Conservation (phyloP, 2,888 invertebrate genomes). For the Nipponacmea schrenckii region DNA sequence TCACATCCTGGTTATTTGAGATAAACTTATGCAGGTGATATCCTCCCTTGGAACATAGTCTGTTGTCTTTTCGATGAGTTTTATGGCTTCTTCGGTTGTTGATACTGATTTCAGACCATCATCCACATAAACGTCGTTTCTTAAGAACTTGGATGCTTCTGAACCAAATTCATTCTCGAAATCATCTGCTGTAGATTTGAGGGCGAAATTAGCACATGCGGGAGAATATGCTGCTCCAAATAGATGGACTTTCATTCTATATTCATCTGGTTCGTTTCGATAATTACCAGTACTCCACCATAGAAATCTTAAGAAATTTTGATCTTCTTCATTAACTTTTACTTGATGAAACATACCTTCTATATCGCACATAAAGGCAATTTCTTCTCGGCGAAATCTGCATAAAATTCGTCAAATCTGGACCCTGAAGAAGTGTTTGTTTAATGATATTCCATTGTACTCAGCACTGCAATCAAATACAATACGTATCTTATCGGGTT, state of each 20-base stretch:
- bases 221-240: constrained; percentile 5
- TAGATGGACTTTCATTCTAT: constrained; percentile 12
- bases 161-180: neutral
- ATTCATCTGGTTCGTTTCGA: neutral
- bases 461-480: too few relatives aligned
- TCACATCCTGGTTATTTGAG: constrained; percentile 16
- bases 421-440: constrained; percentile 31
- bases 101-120: constrained; percentile 28
- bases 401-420: constrained; percentile 38
- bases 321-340: constrained; percentile 23
- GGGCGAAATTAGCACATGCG: constrained; percentile 4
- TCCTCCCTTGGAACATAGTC: constrained; percentile 15
- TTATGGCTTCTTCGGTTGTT: constrained; percentile 13
- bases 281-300: constrained; percentile 26
- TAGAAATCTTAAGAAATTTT: constrained; percentile 29
- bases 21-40: constrained; percentile 21
- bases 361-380: constrained; percentile 35
- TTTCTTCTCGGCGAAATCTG: constrained; percentile 32
- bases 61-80: constrained; percentile 14
- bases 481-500: too few relatives aligned
- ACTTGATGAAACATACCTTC: constrained; percentile 35
- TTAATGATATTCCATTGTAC: constrained; percentile 33
- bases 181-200: neutral
- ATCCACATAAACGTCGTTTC: constrained; percentile 27
- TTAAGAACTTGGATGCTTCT: constrained; percentile 9